Percentiles rank a stretch among this genome's conserved stretches.
phyloP scores from a whole-genome alignment of 2,797 vertebrate species.

The Enteromius trimaculatus region DNA sequence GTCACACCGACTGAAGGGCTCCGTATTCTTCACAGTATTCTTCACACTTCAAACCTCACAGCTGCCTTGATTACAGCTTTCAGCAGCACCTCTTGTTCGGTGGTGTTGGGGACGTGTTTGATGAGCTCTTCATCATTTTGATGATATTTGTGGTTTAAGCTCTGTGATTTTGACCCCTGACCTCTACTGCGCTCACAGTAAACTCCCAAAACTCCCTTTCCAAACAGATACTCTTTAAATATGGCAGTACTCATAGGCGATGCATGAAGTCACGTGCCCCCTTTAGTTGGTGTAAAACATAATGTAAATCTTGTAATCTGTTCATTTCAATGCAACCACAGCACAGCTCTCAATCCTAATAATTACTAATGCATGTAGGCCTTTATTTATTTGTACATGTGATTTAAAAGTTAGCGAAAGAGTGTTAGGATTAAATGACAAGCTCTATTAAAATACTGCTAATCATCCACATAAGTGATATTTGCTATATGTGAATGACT shows the following conservation, averaged over 20 bases:
- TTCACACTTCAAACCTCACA: conserved; percentile 35
- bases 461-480: not conserved
- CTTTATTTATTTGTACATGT: not conserved
- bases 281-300: not conserved
- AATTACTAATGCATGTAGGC: not conserved
- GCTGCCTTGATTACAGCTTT: conserved; percentile 9
- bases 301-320: not conserved
- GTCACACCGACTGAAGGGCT: not conserved
- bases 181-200: not conserved
- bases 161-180: conserved; percentile 2
- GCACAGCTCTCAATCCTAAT: not conserved
- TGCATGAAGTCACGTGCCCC: not conserved
- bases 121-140: conserved; percentile 25
- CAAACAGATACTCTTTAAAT: not conserved
- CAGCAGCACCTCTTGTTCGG: conserved; percentile 21
- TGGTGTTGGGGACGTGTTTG: conserved; percentile 17
- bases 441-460: conserved; percentile 10
- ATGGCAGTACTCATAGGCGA: not conserved
- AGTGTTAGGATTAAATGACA: not conserved
- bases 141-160: not conserved
- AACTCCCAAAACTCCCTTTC: not conserved
- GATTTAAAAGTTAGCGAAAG: not conserved
- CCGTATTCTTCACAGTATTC: not conserved
- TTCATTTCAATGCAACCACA: not conserved
- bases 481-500: not conserved